Evolutionary conservation across 2,113 vertebrate species (phyloP).

Genomic region (Melierax canorus): DNA sequence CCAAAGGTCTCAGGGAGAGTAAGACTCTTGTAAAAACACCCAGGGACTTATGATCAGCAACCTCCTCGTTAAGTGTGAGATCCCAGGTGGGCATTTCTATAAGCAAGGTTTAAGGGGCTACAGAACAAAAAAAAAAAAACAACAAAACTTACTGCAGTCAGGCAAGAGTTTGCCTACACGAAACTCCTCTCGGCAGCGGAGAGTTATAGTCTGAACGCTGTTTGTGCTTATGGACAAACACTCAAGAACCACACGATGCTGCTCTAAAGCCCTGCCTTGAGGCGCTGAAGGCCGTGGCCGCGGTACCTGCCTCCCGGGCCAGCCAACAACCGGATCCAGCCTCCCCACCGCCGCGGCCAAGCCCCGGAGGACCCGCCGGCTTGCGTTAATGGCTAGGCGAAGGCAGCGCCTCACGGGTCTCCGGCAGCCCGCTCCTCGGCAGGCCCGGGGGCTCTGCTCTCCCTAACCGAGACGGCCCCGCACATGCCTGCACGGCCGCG

Average conservation of each 20-base stretch:
- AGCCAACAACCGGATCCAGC: accelerated
- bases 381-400: too few species aligned
- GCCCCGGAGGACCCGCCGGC: neutral
- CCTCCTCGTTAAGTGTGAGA: accelerated
- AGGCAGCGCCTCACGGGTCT: neutral
- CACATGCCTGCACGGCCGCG: neutral
- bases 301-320: neutral
- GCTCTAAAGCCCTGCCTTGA: accelerated
- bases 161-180: neutral
- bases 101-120: too few species aligned
- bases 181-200: too few species aligned
- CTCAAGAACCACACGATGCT: accelerated
- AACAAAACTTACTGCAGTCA: neutral
- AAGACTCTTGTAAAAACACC: neutral
- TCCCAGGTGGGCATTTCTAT: accelerated
- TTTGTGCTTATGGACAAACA: neutral
- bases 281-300: neutral
- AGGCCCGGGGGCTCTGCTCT: neutral
- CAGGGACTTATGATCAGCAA: accelerated
- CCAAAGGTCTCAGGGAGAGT: accelerated
- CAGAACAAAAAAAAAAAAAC: accelerated
- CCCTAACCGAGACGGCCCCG: too few species aligned
- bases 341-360: neutral
- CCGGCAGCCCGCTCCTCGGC: neutral
- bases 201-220: accelerated